Base-by-base conservation (phyloP, 2,888 invertebrate genomes). In the Drosophila kanekoi region DNA sequence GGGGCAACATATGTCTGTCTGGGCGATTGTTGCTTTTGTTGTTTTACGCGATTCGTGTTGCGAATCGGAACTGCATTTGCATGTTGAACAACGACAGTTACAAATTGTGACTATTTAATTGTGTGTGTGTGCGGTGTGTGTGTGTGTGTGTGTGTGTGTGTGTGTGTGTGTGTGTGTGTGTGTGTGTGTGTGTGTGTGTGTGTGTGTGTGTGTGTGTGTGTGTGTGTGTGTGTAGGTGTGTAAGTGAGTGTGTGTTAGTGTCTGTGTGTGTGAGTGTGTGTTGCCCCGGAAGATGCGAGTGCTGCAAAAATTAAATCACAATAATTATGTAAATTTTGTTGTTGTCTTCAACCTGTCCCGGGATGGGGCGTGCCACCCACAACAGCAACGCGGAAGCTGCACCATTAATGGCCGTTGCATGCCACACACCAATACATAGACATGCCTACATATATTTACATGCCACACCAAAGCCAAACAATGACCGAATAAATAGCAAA, bases 251-350 rank as follows among this genome's bases (percentile, higher is more conserved):
- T n/a, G n/a, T n/a, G n/a, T n/a, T n/a, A n/a, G n/a, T n/a, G n/a
- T n/a, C n/a, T n/a, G n/a, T n/a, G n/a, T n/a, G n/a, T n/a, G n/a
- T n/a, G n/a, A n/a, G n/a, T n/a, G n/a, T n/a, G n/a, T n/a, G 38
- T 28, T 38, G 47, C 16, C 63, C 75, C 79, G 75, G 75, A 76
- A 76, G 60, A 74, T 68, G 63, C 61, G 35, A 60, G 43, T 18
- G 60, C 59, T 70, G 70, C 38, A 41, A 53, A 86, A 86, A 86
- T 86, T 82, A 71, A 85, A 85, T 85, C 75, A 75, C 80, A 89
- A 87, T 87, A 84, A 87, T 88, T 84, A 88, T 88, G 84, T 87
- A 88, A 84, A 84, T 68, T 83, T 72, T 16, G 20, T 20, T 13
- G 10, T 18, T 28, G 18, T 52, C 45, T 41, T 35, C 49, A 61